Base-by-base conservation (phyloP, 2,888 invertebrate species). In the Microchrysa polita region DNA sequence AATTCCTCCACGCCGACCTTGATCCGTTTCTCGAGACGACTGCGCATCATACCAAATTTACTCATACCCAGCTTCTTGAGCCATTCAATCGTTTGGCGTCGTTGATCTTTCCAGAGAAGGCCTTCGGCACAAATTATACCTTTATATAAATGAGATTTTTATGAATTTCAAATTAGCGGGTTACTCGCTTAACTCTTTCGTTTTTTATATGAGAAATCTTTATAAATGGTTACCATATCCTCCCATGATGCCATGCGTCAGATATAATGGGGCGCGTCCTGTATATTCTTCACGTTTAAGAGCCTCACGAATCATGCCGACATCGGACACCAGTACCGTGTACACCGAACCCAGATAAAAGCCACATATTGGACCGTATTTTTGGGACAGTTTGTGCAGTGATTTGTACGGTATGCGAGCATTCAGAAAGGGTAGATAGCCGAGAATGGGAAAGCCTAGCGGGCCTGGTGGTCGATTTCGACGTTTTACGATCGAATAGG, bases 221-320 rank as follows among this genome's bases (percentile, higher is more conserved):
- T 34, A 34, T 34, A n/a, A n/a, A 34, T 23, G 57, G 7, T 48
- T 48, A 95, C 96, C 96, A 81, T 92, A 91, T 78, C 95, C 95
- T 75, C 92, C 87, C 92, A 95, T 93, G 75, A 95, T 92, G 42
- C 94, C 95, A 81, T 94, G 94, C 0, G 95, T 94, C 61, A 95
- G 83, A 82, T 90, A 93, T 1, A 96, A 87, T 1, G 95, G 94
- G 0, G 95, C 94, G 67, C 84, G 79, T 14, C 93, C 94, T 2
- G 91, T 87, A 77, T 93, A 90, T 2, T 84, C 88, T 52, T 93
- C 92, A 81, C 90, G 91, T 0, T 90, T 87, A 72, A 96, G 89
- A 2, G 92, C 90, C 76, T 92, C 90, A 75, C 91, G 88, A 61
- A 96, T 88, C 71, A 93, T 80, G 67, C 87, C 87, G 9, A 90